These are phyloP conservation scores for Trematocara variabile DNA, from an alignment of 2,113 vertebrate genomes.

Conservation along the genomic window DNA sequence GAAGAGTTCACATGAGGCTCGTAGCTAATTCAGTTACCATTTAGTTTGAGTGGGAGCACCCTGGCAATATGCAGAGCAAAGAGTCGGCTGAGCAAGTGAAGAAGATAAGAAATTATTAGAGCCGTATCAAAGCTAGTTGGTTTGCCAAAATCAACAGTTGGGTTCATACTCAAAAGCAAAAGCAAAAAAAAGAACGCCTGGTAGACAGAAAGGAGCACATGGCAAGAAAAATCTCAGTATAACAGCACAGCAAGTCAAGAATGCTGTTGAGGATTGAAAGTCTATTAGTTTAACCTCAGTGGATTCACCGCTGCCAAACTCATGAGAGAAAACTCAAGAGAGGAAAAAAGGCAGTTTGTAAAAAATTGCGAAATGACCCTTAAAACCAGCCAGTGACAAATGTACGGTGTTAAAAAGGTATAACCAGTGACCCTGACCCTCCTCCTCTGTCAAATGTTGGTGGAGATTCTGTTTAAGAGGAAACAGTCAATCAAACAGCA, in stretches of 20 bases:
- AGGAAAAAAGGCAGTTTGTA: neutral
- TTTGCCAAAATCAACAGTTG: neutral
- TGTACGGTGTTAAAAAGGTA: neutral
- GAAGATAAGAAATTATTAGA: neutral
- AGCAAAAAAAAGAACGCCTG: neutral
- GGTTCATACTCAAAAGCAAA: neutral
- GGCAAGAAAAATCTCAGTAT: neutral
- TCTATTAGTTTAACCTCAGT: neutral
- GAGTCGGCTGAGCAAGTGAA: neutral
- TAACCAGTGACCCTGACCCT: neutral
- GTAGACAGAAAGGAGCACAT: neutral
- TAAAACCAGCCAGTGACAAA: neutral
- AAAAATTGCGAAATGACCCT: neutral
- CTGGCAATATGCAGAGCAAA: neutral
- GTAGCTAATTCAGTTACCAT: neutral
- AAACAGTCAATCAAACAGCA: neutral
- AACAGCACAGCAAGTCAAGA: neutral
- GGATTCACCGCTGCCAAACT: neutral
- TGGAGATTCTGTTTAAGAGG: neutral
- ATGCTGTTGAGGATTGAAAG: neutral
- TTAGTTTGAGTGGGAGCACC: neutral
- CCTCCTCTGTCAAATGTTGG: neutral
- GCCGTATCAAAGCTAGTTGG: neutral
- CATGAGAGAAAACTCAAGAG: neutral
- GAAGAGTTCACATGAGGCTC: neutral